Evolutionary conservation across 1,140 invertebrate species (phyloP).

Genomic region (Leptinotarsa undecemlineata): DNA sequence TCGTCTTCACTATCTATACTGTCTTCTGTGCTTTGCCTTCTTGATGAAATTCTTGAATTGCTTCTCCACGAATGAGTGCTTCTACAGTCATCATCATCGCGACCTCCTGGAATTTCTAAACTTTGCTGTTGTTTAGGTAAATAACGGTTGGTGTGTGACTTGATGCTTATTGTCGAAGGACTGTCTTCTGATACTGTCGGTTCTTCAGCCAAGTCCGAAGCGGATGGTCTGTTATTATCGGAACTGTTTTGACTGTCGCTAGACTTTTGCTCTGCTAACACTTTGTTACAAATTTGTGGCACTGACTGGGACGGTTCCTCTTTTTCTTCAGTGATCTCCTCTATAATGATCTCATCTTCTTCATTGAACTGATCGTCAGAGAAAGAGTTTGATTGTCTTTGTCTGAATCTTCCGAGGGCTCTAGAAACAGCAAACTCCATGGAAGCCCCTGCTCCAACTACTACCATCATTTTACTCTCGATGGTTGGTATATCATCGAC

Average conservation of each 20-base stretch:
- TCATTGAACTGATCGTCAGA: slow-evolving; percentile 66
- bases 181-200: slow-evolving; percentile 59
- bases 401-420: slow-evolving; percentile 79
- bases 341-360: slow-evolving; percentile 58
- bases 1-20: slow-evolving; percentile 92
- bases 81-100: slow-evolving; percentile 80
- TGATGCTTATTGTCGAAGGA: slow-evolving; percentile 65
- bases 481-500: slow-evolving; percentile 55
- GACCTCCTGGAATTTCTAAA: slow-evolving; percentile 74
- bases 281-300: slow-evolving; percentile 32
- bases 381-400: slow-evolving; percentile 72
- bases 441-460: slow-evolving; percentile 63
- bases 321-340: slow-evolving; percentile 53
- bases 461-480: slow-evolving; percentile 55
- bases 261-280: slow-evolving; percentile 49
- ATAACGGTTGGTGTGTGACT: slow-evolving; percentile 63
- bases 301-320: slow-evolving; percentile 48
- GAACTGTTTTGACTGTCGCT: slow-evolving; percentile 55
- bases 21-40: slow-evolving; percentile 88
- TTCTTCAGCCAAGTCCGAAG: slow-evolving; percentile 37
- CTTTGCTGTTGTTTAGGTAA: slow-evolving; percentile 74
- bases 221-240: slow-evolving; percentile 42
- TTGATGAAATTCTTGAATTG: slow-evolving; percentile 81
- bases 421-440: slow-evolving; percentile 84
- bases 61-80: slow-evolving; percentile 86